Evolutionary conservation across 2,113 vertebrate genomes (phyloP).

Genomic region (Paratilapia polleni): DNA sequence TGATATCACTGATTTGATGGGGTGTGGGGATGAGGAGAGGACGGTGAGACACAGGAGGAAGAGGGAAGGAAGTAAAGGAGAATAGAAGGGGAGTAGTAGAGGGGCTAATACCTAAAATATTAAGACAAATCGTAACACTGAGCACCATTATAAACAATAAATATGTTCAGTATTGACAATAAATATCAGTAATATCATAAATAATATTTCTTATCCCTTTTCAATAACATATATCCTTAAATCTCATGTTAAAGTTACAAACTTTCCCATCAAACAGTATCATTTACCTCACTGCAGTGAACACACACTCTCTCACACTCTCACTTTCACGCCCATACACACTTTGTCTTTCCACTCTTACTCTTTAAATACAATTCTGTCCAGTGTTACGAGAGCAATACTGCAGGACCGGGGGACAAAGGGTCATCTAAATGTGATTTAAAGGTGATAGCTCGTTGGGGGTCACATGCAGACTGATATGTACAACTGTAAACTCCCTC

Average conservation of each 20-base stretch:
- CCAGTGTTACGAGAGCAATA: slow-evolving; percentile 60
- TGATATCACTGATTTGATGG: slow-evolving; percentile 31
- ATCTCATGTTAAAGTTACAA: slow-evolving; percentile 47
- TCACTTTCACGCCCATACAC: not conserved
- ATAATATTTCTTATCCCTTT: slow-evolving; percentile 46
- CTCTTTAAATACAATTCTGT: slow-evolving; percentile 29
- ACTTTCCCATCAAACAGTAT: slow-evolving; percentile 30
- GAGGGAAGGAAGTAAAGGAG: not conserved
- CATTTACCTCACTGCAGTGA: slow-evolving; percentile 18
- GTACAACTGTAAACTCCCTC: slow-evolving; percentile 66
- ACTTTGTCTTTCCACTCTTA: not conserved
- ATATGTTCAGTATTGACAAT: slow-evolving; percentile 65
- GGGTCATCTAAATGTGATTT: slow-evolving; percentile 38
- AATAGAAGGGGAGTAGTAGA: slow-evolving; percentile 8
- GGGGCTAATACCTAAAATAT: slow-evolving; percentile 66
- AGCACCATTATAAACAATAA: slow-evolving; percentile 71
- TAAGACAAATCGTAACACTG: slow-evolving; percentile 66
- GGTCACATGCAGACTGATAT: slow-evolving; percentile 76
- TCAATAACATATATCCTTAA: slow-evolving; percentile 47
- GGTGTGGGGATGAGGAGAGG: not conserved
- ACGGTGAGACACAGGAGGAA: not conserved
- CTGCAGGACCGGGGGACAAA: slow-evolving; percentile 44
- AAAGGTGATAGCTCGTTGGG: slow-evolving; percentile 54
- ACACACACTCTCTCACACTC: slow-evolving; percentile 32
- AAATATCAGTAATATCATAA: slow-evolving; percentile 63